Evolutionary conservation across 2,113 vertebrate genomes (phyloP), one percentile per base, ranked within the genome.

Genomic region (Hippocampus mohnikei): DNA sequence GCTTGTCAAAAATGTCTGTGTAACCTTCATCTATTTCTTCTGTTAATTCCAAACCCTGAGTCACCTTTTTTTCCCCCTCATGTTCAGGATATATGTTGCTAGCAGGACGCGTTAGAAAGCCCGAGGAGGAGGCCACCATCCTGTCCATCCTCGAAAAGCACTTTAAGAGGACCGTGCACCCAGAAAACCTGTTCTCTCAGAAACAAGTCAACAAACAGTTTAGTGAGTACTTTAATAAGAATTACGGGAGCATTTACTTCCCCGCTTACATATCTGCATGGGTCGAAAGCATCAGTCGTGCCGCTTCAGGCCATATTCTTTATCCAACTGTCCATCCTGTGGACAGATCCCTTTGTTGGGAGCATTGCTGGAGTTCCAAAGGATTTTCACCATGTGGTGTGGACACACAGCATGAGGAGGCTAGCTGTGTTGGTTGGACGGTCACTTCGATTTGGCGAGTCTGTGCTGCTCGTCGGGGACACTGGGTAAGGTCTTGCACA

Each of bases 81-180:
- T 67, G 12, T 0, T 21, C 74, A 99, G 97, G 97, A 29, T 98
- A 94, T 87, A 97, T 98, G 97, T 94, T 99, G 85, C 89, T 99
- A 80, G 94, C 96, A 21, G 96, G 96, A 18, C 92, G 97, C 52
- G 97, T 99, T 46, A 94, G 96, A 81, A 98, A 96, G 66, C 92
- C 93, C 1, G 95, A 99, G 72, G 97, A 99, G 59, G 94, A 89
- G 56, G 82, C 89, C 76, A 91, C 93, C 76, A 97, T 99, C 85
- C 90, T 93, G 75, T 87, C 84, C 70, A 94, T 96, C 68, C 87
- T 99, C 85, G 94, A 96, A 88, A 99, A 96, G 77, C 93, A 98
- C 84, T 98, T 99, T 77, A 98, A 96, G 85, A 95, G 94, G 71
- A 94, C 90, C 2, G 74, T 98, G 21, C 67, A 93, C 81, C 94